Conservation (phyloP, 1,140 invertebrate genomes). For the Euborellia annulipes region DNA sequence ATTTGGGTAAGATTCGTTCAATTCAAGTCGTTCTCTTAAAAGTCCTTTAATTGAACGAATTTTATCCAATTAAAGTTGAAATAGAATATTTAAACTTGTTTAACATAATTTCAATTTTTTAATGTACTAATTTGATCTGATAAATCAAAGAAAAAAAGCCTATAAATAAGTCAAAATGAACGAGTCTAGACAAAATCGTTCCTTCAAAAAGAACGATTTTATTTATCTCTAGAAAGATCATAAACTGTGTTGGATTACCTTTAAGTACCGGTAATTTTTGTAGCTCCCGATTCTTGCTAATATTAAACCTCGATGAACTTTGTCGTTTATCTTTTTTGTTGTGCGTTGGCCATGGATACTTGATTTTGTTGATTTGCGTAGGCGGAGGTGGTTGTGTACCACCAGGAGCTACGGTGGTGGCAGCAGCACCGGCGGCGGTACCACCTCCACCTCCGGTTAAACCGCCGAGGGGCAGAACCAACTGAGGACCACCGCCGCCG, state of each 20-base stretch:
- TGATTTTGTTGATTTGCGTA: constrained; percentile 66
- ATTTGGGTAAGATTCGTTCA: no score
- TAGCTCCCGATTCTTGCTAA: constrained; percentile 73
- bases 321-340: constrained; percentile 79
- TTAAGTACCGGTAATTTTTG: constrained; percentile 58
- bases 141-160: no score
- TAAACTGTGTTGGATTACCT: constrained; percentile 38
- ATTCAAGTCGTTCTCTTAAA: no score
- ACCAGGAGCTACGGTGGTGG: constrained; percentile 21
- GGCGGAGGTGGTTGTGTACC: constrained; percentile 70
- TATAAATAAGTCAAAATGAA: no score
- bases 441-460: constrained; percentile 5
- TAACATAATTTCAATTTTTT: no score
- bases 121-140: no score
- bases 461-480: constrained; percentile 12
- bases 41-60: no score
- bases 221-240: no score
- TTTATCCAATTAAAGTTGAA: no score
- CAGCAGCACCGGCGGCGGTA: background rate
- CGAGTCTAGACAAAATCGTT: no score
- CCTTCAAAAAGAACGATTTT: no score
- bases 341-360: constrained; percentile 49
- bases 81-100: no score
- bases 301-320: constrained; percentile 74
- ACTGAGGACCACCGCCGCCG: constrained; percentile 12